Conservation (phyloP, 2,888 invertebrate genomes). For the Crocallis elinguaria region DNA sequence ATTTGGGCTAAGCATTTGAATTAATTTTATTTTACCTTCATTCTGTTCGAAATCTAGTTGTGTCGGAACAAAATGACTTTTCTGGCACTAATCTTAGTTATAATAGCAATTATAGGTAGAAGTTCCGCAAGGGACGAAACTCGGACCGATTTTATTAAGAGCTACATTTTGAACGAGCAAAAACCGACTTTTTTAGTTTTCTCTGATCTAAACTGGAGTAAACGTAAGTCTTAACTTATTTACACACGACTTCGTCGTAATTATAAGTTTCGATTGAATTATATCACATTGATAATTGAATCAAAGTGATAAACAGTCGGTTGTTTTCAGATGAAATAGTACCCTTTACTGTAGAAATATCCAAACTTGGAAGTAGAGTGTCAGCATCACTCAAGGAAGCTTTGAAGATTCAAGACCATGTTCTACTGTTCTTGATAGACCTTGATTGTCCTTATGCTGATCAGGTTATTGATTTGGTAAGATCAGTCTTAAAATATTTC, state of each 20-base stretch:
- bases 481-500: slow-evolving; percentile 4
- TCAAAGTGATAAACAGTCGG: not conserved
- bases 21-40: not conserved
- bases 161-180: slow-evolving; percentile 58
- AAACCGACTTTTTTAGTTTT: slow-evolving; percentile 56
- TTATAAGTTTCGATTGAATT: no score
- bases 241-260: not conserved
- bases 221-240: slow-evolving; percentile 47
- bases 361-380: slow-evolving; percentile 46
- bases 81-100: slow-evolving; percentile 12
- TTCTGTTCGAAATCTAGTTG: slow-evolving; percentile 1
- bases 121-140: slow-evolving; percentile 38
- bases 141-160: slow-evolving; percentile 51
- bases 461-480: slow-evolving; percentile 52
- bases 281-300: not conserved
- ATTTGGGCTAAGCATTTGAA: not conserved
- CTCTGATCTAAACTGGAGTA: slow-evolving; percentile 55
- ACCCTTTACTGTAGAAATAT: slow-evolving; percentile 47
- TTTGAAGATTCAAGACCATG: slow-evolving; percentile 48
- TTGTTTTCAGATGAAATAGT: slow-evolving; percentile 45
- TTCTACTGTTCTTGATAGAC: slow-evolving; percentile 57
- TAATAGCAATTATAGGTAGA: slow-evolving; percentile 21
- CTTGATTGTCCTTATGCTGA: slow-evolving; percentile 53
- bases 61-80: slow-evolving; percentile 19
- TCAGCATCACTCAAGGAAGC: slow-evolving; percentile 37